A percentile compares a stretch with the other conserved stretches of the same genome.
phyloP scores from a whole-genome alignment of 2,888 invertebrate genomes.

The Hedychridium roseum region DNA sequence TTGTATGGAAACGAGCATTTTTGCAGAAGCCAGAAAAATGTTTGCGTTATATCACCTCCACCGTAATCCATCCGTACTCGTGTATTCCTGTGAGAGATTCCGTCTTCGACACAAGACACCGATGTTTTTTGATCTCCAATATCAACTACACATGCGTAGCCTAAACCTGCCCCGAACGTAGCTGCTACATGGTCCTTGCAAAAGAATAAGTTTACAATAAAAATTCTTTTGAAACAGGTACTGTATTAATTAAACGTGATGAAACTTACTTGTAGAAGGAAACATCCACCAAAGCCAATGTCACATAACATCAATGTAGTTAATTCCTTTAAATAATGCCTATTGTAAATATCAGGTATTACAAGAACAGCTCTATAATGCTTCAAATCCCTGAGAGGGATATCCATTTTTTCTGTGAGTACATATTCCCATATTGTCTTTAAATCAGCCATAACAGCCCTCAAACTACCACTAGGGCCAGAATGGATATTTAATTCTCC shows the following conservation, averaged over 20 bases:
- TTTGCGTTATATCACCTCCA: slow-evolving; percentile 90
- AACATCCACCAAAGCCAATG: slow-evolving; percentile 87
- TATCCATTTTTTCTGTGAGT: slow-evolving; percentile 79
- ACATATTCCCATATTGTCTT: slow-evolving; percentile 89
- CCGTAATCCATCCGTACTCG: slow-evolving; percentile 87
- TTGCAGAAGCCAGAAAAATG: slow-evolving; percentile 86
- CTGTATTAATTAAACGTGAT: too few relatives aligned
- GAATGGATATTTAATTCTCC: slow-evolving; percentile 88
- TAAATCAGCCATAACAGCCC: slow-evolving; percentile 83
- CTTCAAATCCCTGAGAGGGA: slow-evolving; percentile 72
- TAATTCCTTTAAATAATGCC: slow-evolving; percentile 84
- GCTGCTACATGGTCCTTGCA: slow-evolving; percentile 82
- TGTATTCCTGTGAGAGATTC: slow-evolving; percentile 89
- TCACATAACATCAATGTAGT: slow-evolving; percentile 81
- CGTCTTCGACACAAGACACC: slow-evolving; percentile 96
- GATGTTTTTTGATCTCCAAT: slow-evolving; percentile 96
- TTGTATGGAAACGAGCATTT: slow-evolving; percentile 92
- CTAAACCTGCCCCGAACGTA: slow-evolving; percentile 83
- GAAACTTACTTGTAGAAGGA: slow-evolving; percentile 73
- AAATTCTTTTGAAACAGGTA: too few relatives aligned
- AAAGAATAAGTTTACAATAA: too few relatives aligned
- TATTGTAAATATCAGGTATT: slow-evolving; percentile 89
- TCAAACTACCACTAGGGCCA: slow-evolving; percentile 85
- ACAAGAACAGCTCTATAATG: slow-evolving; percentile 87
- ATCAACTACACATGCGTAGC: slow-evolving; percentile 93